Evolutionary conservation across 1,140 invertebrate genomes (phyloP).

Genomic region (Drosophila triauraria): DNA sequence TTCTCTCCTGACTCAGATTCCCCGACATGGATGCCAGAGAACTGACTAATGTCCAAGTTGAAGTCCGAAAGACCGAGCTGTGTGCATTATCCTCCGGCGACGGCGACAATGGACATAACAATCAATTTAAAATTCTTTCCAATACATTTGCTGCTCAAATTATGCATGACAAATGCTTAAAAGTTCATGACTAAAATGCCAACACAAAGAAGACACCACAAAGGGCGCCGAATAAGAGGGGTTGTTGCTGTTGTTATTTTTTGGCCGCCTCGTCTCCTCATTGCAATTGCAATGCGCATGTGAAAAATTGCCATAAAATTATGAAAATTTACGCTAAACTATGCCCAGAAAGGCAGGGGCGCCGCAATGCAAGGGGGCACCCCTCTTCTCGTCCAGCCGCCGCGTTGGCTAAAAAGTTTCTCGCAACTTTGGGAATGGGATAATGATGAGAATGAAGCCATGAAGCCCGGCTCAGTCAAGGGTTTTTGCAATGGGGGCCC

Average conservation of each 20-base stretch:
- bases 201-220: conserved; percentile 55
- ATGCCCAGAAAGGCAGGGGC: conserved; percentile 26
- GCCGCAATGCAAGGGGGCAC: too few species aligned
- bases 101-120: conserved; percentile 58
- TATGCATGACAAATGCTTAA: conserved; percentile 83
- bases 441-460: conserved; percentile 51
- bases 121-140: conserved; percentile 83
- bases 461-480: conserved; percentile 37
- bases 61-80: neutral
- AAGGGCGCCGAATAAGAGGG: conserved; percentile 2
- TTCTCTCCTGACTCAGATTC: neutral
- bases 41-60: conserved; percentile 53
- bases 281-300: conserved; percentile 57
- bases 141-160: conserved; percentile 81
- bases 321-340: conserved; percentile 79
- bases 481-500: neutral
- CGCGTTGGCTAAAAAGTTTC: conserved; percentile 51
- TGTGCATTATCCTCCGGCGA: conserved; percentile 14
- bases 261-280: conserved; percentile 9
- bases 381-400: conserved; percentile 16
- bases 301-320: conserved; percentile 83
- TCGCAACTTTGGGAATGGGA: conserved; percentile 48
- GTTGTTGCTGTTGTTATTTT: conserved; percentile 11
- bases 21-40: neutral
- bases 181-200: conserved; percentile 83